Conservation (phyloP, 2,113 vertebrate species). For the Catharus fuscescens region DNA sequence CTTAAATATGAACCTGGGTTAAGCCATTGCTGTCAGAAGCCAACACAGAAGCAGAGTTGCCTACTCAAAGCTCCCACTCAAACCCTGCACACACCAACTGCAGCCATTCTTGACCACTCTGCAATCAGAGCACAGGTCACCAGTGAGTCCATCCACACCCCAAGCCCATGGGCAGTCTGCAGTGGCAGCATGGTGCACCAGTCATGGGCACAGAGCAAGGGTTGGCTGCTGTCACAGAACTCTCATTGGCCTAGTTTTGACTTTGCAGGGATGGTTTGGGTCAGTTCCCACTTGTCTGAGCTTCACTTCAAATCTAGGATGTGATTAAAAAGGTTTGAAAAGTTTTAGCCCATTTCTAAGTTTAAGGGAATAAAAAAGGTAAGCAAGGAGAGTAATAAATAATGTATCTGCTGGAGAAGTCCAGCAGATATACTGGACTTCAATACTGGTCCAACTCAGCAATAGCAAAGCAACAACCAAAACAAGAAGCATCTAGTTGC, state of each 20-base stretch:
- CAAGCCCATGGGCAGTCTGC: not conserved
- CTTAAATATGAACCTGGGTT: not conserved
- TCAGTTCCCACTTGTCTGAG: conserved; percentile 15
- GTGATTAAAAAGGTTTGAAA: not conserved
- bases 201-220: not conserved
- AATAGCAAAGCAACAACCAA: conserved; percentile 55
- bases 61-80: not conserved
- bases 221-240: not conserved
- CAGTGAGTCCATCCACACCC: not conserved
- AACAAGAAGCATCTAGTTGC: conserved; percentile 64
- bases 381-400: conserved; percentile 15
- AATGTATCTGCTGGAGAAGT: not conserved
- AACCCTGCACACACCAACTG: not conserved
- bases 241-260: not conserved
- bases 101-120: accelerated
- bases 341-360: not conserved
- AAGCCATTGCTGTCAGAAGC: not conserved
- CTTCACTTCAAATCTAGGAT: conserved; percentile 1
- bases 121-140: not conserved
- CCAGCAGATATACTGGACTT: too few relatives aligned
- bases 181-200: not conserved
- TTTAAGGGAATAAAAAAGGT: not conserved
- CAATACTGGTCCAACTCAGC: conserved; percentile 71
- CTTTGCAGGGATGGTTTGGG: not conserved
- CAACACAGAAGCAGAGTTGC: not conserved